phyloP scores from a whole-genome alignment of 1,140 invertebrate species.

The Sminthurides bifidus region DNA sequence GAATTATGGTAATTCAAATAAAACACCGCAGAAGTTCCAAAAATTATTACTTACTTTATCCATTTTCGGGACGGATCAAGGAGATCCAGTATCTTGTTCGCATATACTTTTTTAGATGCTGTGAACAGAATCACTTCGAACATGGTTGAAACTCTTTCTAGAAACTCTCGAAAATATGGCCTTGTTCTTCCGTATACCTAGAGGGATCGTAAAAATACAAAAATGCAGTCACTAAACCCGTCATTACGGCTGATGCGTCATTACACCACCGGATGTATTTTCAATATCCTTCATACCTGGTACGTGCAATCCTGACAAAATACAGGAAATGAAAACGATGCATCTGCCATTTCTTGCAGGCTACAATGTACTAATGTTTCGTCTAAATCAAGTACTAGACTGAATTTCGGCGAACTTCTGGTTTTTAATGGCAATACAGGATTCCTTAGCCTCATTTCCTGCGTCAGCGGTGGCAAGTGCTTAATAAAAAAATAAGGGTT shows the following conservation, averaged over 20 bases:
- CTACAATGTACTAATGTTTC: slow-evolving; percentile 94
- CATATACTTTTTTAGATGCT: slow-evolving; percentile 89
- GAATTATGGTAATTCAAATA: not conserved
- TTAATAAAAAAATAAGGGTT: slow-evolving; percentile 87
- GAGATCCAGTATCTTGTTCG: slow-evolving; percentile 85
- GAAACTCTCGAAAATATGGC: slow-evolving; percentile 81
- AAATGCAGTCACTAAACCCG: not conserved
- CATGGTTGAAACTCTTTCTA: slow-evolving; percentile 72
- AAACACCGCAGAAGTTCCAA: not conserved
- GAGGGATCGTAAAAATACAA: slow-evolving; percentile 1
- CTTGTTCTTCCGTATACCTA: slow-evolving; percentile 78
- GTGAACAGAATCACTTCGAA: slow-evolving; percentile 96
- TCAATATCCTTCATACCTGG: slow-evolving; percentile 37
- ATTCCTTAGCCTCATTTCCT: slow-evolving; percentile 69
- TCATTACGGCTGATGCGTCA: not conserved
- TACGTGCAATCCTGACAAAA: slow-evolving; percentile 83
- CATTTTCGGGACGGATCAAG: slow-evolving; percentile 77
- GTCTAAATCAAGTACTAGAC: slow-evolving; percentile 79
- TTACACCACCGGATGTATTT: not conserved
- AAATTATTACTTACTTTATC: slow-evolving; percentile 58
- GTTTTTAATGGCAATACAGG: slow-evolving; percentile 88
- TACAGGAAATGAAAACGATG: slow-evolving; percentile 86
- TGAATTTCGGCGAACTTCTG: slow-evolving; percentile 82
- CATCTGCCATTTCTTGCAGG: slow-evolving; percentile 79
- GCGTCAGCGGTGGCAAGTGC: slow-evolving; percentile 74